Evolutionary conservation across 2,888 invertebrate species (phyloP).

Genomic region (Hirtodrosophila cameraria): DNA sequence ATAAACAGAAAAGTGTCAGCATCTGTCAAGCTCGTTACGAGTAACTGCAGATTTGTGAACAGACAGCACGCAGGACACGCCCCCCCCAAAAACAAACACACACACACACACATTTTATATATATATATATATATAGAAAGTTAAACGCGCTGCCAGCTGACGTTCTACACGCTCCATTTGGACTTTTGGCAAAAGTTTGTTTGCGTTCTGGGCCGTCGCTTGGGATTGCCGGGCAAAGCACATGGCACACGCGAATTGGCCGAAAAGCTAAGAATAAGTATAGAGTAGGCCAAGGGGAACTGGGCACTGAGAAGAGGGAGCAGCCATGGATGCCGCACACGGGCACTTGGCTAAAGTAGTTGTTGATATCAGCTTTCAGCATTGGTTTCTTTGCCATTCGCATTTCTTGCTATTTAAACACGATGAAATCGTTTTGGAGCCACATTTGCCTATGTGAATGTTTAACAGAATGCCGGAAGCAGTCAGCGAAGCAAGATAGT

Average conservation of each 20-base stretch:
- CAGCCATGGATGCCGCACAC: slow-evolving; percentile 14
- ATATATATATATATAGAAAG: slow-evolving; percentile 28
- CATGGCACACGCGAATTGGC: slow-evolving; percentile 62
- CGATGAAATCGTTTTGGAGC: slow-evolving; percentile 26
- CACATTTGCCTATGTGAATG: slow-evolving; percentile 51
- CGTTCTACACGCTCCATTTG: slow-evolving; percentile 70
- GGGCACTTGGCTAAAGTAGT: slow-evolving; percentile 54
- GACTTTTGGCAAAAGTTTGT: slow-evolving; percentile 64
- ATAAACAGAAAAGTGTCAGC: slow-evolving; percentile 58
- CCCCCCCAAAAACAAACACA: slow-evolving; percentile 5
- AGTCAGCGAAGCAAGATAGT: slow-evolving; percentile 8
- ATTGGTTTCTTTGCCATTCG: slow-evolving; percentile 24
- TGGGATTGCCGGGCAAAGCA: slow-evolving; percentile 41
- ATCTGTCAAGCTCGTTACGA: slow-evolving; percentile 63
- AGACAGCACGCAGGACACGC: slow-evolving; percentile 18
- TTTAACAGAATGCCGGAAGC: slow-evolving; percentile 52
- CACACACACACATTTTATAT: slow-evolving; percentile 1
- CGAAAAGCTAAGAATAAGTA: slow-evolving; percentile 6
- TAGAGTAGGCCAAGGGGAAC: neutral
- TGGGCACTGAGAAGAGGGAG: no score
- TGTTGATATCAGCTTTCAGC: slow-evolving; percentile 76
- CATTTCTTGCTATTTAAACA: slow-evolving; percentile 60
- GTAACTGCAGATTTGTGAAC: slow-evolving; percentile 32
- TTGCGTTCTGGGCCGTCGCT: slow-evolving; percentile 45
- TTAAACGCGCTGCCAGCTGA: slow-evolving; percentile 55